These are phyloP conservation scores for Drosophila pectinifera DNA, from an alignment of 1,140 invertebrate genomes.

Conservation along the genomic window DNA sequence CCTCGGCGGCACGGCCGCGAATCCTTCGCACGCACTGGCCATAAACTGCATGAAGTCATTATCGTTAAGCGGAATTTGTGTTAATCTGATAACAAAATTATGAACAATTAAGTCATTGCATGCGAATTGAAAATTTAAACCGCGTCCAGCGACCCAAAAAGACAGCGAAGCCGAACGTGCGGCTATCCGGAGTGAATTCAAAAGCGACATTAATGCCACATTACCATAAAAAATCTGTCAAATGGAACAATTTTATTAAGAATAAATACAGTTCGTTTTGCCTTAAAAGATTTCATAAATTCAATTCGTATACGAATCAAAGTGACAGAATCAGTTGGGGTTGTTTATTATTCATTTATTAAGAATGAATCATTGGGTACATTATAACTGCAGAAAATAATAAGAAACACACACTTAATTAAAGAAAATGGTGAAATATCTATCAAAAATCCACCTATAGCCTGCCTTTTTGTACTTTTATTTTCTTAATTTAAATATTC, in stretches of 20 bases:
- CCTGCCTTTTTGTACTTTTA: not conserved
- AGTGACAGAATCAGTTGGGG: not conserved
- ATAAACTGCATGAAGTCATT: conserved; percentile 83
- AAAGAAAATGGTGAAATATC: not conserved
- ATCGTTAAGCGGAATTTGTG: conserved; percentile 83
- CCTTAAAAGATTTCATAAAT: not conserved
- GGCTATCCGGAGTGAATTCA: conserved; percentile 38
- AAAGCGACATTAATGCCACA: conserved; percentile 44
- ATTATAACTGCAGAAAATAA: not conserved
- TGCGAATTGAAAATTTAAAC: conserved; percentile 81
- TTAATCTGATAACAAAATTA: conserved; percentile 84
- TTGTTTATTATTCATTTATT: not conserved
- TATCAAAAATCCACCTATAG: not conserved
- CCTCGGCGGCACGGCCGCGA: conserved; percentile 10
- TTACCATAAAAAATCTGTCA: not conserved
- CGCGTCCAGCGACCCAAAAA: conserved; percentile 22
- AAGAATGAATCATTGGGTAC: not conserved
- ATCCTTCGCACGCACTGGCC: conserved; percentile 64
- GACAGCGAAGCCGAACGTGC: conserved; percentile 25
- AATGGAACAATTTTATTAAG: not conserved
- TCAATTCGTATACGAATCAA: not conserved
- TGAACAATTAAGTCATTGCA: conserved; percentile 83
- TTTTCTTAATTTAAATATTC: too few species aligned
- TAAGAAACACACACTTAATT: not conserved
- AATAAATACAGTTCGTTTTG: not conserved